Conservation (phyloP, 2,113 vertebrate species). For the Elgaria multicarinata region DNA sequence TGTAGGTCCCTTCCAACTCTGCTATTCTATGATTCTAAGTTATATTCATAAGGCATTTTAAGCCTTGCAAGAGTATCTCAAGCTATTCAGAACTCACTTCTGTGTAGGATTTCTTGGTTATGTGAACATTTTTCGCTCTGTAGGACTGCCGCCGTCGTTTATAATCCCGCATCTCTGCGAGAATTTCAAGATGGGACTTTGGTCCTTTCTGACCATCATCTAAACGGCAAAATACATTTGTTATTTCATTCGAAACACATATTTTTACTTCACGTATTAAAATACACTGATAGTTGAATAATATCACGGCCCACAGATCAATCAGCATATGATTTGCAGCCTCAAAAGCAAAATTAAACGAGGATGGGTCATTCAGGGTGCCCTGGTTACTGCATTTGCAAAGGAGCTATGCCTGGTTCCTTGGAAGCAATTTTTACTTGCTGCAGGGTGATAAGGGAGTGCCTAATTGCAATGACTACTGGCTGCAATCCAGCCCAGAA, state of each 20-base stretch:
- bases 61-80: background rate
- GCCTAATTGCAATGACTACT: background rate
- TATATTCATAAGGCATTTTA: too few species aligned
- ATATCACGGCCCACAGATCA: fast-evolving
- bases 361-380: background rate
- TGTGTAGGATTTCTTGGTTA: constrained; percentile 98
- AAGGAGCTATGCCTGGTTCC: background rate
- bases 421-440: background rate
- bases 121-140: constrained; percentile 97
- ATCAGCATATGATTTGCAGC: background rate
- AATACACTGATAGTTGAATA: background rate
- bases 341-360: background rate
- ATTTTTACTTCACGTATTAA: background rate
- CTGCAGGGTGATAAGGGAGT: background rate
- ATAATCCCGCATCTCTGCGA: constrained; percentile 99
- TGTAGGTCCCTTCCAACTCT: too few species aligned
- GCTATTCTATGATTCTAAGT: too few species aligned
- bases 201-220: constrained; percentile 89
- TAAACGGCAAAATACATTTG: constrained; percentile 65
- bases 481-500: background rate
- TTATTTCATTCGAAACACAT: background rate
- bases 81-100: constrained; percentile 82
- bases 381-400: background rate
- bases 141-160: constrained; percentile 96
- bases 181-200: constrained; percentile 95